phyloP scores from a whole-genome alignment of 2,888 invertebrate species.

The Thera britannica region DNA sequence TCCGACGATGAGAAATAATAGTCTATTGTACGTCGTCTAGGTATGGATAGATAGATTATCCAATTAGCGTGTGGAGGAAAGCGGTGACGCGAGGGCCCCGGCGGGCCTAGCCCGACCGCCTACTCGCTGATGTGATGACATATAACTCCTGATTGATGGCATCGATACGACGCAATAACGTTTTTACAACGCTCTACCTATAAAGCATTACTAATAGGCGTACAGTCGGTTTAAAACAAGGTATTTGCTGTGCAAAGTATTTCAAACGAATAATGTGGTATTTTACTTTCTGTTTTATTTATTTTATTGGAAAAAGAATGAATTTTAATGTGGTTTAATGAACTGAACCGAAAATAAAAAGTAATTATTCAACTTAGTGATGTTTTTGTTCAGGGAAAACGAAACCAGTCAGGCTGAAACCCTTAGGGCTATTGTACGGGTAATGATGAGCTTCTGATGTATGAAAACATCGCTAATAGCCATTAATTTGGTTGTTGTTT shows the following conservation, averaged over 20 bases:
- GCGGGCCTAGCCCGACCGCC: constrained; percentile 29
- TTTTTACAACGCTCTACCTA: constrained; percentile 30
- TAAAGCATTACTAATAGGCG: neutral
- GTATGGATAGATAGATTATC: constrained; percentile 47
- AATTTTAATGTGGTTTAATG: constrained; percentile 8
- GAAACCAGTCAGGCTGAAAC: neutral
- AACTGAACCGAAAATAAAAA: neutral
- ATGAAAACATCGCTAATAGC: neutral
- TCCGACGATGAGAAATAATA: constrained; percentile 37
- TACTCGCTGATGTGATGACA: constrained; percentile 42
- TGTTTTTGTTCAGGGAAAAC: constrained; percentile 10
- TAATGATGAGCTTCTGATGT: neutral
- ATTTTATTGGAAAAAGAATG: constrained; percentile 10
- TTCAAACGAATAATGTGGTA: neutral
- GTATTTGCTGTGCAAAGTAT: constrained; percentile 13
- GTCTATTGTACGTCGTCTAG: constrained; percentile 36
- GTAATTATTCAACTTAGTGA: constrained; percentile 5
- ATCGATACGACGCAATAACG: constrained; percentile 52
- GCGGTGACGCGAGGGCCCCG: constrained; percentile 43
- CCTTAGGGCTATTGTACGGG: neutral
- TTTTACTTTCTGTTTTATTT: neutral
- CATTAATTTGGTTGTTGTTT: neutral
- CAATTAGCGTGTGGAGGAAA: constrained; percentile 52
- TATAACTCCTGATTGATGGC: constrained; percentile 52
- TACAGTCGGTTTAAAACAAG: constrained; percentile 1